These are phyloP conservation scores for Cloeon dipterum DNA, from an alignment of 2,888 invertebrate genomes.

Conservation along the genomic window DNA sequence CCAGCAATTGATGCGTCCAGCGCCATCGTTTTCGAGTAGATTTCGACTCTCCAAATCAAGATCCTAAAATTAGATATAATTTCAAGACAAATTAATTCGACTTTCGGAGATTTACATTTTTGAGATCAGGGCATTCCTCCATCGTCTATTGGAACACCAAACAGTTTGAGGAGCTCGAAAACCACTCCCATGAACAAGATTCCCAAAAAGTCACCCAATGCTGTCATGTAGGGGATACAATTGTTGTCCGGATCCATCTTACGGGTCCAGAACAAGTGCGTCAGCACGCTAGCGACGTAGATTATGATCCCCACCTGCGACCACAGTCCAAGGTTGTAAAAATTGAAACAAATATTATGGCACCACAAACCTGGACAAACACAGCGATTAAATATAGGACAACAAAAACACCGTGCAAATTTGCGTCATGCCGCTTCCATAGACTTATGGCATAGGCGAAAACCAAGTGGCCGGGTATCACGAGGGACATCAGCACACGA, in stretches of 20 bases:
- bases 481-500: constrained; percentile 57
- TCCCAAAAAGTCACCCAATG: constrained; percentile 82
- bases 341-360: no score
- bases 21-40: no score
- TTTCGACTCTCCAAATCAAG: no score
- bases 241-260: constrained; percentile 87
- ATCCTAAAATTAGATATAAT: no score
- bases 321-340: no score
- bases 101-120: no score
- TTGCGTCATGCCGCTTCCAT: constrained; percentile 33
- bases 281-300: constrained; percentile 64
- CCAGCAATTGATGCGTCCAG: no score
- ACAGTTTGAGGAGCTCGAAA: constrained; percentile 33
- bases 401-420: constrained; percentile 52
- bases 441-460: constrained; percentile 62
- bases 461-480: constrained; percentile 63
- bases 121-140: no score
- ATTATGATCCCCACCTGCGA: constrained; percentile 56
- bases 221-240: constrained; percentile 81
- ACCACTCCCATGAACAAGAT: constrained; percentile 52
- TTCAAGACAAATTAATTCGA: no score
- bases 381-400: constrained; percentile 59
- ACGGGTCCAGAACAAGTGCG: constrained; percentile 70
- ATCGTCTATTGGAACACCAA: no score
- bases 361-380: constrained; percentile 51